Percentiles rank a stretch among this genome's conserved stretches.
phyloP scores from a whole-genome alignment of 2,797 vertebrate genomes.

The Oreochromis grahami region DNA sequence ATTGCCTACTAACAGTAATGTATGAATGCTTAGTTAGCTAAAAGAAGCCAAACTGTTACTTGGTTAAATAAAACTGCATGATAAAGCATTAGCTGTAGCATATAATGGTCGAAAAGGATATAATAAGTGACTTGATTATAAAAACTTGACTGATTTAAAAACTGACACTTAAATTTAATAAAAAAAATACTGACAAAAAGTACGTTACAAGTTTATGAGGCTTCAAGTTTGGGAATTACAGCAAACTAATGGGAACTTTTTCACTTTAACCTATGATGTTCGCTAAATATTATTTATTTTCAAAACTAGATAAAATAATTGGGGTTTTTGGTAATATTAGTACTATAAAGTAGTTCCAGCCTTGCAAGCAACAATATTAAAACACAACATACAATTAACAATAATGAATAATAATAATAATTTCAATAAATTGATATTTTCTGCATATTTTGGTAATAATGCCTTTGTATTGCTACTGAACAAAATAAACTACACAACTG shows the following conservation, averaged over 20 bases:
- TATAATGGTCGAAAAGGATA: background rate
- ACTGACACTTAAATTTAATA: background rate
- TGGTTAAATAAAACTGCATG: background rate
- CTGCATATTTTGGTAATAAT: background rate
- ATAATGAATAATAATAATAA: background rate
- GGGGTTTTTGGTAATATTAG: fast-evolving
- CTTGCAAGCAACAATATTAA: background rate
- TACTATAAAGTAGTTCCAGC: background rate
- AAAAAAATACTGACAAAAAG: background rate
- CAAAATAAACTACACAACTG: background rate
- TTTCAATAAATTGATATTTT: background rate
- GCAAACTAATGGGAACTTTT: background rate
- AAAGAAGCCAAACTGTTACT: background rate
- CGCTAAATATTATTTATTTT: background rate
- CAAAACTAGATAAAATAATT: background rate
- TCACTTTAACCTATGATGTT: background rate
- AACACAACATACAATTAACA: background rate
- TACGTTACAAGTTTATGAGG: background rate
- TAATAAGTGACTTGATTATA: background rate
- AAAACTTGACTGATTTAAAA: background rate
- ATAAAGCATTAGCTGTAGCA: background rate
- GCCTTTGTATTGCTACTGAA: background rate
- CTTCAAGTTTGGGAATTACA: background rate
- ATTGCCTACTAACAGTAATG: background rate
- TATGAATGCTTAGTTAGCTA: background rate